These are phyloP conservation scores for Notocelia uddmanniana DNA, from an alignment of 2,888 invertebrate genomes.

Conservation along the genomic window DNA sequence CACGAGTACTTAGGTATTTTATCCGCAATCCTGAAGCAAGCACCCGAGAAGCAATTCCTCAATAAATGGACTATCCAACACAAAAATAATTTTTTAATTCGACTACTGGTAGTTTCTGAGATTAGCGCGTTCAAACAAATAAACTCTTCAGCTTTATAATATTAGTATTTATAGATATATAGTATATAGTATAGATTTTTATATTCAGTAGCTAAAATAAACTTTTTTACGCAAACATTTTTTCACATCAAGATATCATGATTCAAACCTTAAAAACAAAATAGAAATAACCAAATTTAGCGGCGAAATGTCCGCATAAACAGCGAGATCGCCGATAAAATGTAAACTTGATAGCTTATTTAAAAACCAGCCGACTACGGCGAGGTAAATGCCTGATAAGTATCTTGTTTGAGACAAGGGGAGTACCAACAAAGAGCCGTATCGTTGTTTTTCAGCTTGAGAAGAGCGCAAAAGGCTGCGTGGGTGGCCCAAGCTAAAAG, in stretches of 20 bases:
- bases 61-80: too few species aligned
- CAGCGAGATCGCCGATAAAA: constrained; percentile 47
- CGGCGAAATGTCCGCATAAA: constrained; percentile 33
- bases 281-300: constrained; percentile 29
- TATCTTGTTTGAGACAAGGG: constrained; percentile 81
- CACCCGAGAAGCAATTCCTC: too few species aligned
- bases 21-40: too few species aligned
- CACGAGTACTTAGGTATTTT: too few species aligned
- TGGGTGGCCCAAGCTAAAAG: constrained; percentile 25
- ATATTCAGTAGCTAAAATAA: background rate
- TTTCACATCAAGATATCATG: constrained; percentile 10
- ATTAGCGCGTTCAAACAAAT: too few species aligned
- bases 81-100: too few species aligned
- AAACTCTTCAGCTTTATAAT: too few species aligned
- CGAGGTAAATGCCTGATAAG: constrained; percentile 80
- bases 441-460: constrained; percentile 76
- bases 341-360: constrained; percentile 62
- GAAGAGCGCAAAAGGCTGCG: constrained; percentile 56
- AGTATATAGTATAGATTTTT: too few species aligned
- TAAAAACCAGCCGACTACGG: constrained; percentile 70
- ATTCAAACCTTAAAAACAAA: constrained; percentile 13
- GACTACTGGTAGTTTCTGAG: too few species aligned
- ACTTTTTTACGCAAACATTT: background rate
- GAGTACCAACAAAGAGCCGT: constrained; percentile 70
- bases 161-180: too few species aligned